Base-by-base conservation (phyloP, 2,888 invertebrate species). In the Zele albiditarsus region DNA sequence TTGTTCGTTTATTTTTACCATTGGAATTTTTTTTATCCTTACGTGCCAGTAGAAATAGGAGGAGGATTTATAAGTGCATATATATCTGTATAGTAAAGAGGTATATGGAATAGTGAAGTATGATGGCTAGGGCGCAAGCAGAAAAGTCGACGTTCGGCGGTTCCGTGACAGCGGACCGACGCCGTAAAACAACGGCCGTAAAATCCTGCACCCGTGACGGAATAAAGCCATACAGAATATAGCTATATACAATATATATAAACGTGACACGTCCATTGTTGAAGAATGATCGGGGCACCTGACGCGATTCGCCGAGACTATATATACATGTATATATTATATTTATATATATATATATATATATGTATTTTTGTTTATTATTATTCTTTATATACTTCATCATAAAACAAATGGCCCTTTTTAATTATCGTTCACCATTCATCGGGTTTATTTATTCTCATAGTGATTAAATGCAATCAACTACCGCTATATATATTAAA, bases 171-270 rank as follows among this genome's bases (percentile, higher is more conserved):
- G 46, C 68, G 71, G 42, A 68, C 65, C 58, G 66, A 69, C 74
- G 78, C 78, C 76, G 74, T 80, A 80, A 80, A 80, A 79, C 76
- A 74, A 68, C 74, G 63, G 73, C 75, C 82, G 82, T 82, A 82
- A 83, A 83, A 84, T 53, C 78, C 75, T 79, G 75, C 75, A 77
- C 78, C 82, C 82, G 82, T 83, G 82, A 84, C 83, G 80, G 81
- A 85, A 84, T 81, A 75, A 78, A 77, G 66, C 78, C 73, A 78
- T 79, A 71, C 72, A 53, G 8, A 53, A 53, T 53, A 53, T 53
- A 53, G 20, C 2, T 8, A 20, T 20, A 53, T 20, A 53, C 53
- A 46, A 46, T 46, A 53, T 69, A 28, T 28, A 63, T 63, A 63
- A 46, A 71, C 71, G 62, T 62, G 62, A 31, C 16, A 71, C 49